Evolutionary conservation across 1,140 invertebrate genomes (phyloP), one percentile per base, ranked within the genome.

Genomic region (Formica selysi): DNA sequence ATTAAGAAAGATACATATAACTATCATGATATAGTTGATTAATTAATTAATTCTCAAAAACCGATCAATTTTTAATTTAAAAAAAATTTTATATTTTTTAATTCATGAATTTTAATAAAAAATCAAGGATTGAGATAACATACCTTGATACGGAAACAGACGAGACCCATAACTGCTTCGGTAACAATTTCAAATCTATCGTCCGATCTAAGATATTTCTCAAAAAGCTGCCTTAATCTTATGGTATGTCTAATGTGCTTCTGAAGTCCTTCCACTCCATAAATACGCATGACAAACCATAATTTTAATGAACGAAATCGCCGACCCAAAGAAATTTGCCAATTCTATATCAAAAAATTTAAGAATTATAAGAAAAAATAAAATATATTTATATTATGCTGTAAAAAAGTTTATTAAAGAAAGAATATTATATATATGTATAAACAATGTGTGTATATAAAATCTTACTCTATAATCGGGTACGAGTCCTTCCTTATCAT

Each of bases 281-380:
- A 97, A 8, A 97, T 96, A 86, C 98, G 96, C 70, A 99, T 93
- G 0, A 98, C 98, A 87, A 99, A 98, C 99, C 99, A 99, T 3
- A 99, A 94, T 94, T 99, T 99, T 6, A 99, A 94, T 0, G 99
- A 97, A 29, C 98, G 96, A 92, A 99, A 99, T 89, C 98, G 95
- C 73, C 99, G 96, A 6, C 98, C 98, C 54, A 99, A 94, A 13
- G 98, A 97, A 91, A 99, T 98, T 95, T 99, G 98, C 98, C 98
- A 99, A 92, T 99, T 98, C 96, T 99, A 93, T 70, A 68, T 54
- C 5, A 51, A 38, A 74, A 6, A 38, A 32, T 59, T 78, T 0
- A n/a, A 68, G 29, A 44, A 26, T 51, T 67, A 70, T 3, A 36
- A 32, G 3, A 32, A 0, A 32, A 3, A 48, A 65, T 48, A 2